phyloP scores from a whole-genome alignment of 2,113 vertebrate genomes.

The Chlorodrepanis virens region DNA sequence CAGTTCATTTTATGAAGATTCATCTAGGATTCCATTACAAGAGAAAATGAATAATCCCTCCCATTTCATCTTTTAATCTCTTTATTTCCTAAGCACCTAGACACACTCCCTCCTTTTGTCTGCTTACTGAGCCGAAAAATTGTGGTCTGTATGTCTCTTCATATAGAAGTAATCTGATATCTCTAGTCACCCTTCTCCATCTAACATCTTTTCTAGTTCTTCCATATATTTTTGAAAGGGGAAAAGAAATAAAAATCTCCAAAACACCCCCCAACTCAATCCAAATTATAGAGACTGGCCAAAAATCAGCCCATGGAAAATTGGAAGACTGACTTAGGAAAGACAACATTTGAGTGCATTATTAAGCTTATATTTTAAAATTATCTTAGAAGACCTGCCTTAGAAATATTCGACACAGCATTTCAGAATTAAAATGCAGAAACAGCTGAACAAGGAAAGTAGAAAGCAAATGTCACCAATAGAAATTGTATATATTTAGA shows the following conservation, averaged over 20 bases:
- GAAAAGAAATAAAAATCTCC: neutral
- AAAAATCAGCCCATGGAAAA: neutral
- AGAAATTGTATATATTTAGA: neutral
- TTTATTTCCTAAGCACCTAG: neutral
- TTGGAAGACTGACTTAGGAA: neutral
- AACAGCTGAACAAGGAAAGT: neutral
- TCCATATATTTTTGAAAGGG: neutral
- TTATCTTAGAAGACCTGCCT: neutral
- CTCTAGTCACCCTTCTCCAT: neutral
- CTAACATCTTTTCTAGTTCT: neutral
- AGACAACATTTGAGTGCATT: neutral
- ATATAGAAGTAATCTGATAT: neutral
- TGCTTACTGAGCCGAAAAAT: neutral
- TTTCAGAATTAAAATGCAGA: slow-evolving; percentile 1
- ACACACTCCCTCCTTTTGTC: neutral
- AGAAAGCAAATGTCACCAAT: neutral
- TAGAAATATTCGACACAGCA: neutral
- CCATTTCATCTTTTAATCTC: neutral
- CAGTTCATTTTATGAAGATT: slow-evolving; percentile 3
- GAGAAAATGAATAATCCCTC: neutral
- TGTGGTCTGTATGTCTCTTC: neutral
- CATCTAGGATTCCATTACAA: neutral
- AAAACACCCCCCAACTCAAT: neutral
- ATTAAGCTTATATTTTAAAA: neutral
- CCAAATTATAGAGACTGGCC: neutral